Evolutionary conservation across 2,797 vertebrate genomes (phyloP), one percentile per base, ranked within the genome.

Genomic region (Neomorphus geoffroyi): DNA sequence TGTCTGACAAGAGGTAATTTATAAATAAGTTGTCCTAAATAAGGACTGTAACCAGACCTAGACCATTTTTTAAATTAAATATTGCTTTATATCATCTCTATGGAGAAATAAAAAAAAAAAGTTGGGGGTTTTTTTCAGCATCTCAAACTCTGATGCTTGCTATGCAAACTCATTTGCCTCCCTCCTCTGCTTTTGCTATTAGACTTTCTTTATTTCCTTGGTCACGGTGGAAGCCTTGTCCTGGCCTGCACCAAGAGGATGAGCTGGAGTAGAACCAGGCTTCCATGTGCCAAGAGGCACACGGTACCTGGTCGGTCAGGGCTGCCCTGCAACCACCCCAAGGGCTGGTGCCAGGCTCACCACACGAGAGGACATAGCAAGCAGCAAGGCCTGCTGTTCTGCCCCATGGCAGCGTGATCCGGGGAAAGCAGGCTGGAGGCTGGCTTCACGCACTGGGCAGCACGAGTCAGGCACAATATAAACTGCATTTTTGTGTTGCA

Each of bases 401-500:
- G 60, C 48, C 74, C 79, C 0, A 0, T 18, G 11, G 64, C 91
- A 85, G 43, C 11, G 3, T 0, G 0, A 12, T 39, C 37, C 2
- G 3, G 46, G 64, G 48, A 70, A 51, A 80, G 39, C 61, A 46
- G 82, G 67, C 79, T 62, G 75, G 54, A 57, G 58, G 45, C 78
- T 62, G 88, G 41, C 82, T 58, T 62, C 60, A 8, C 2, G 6
- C 80, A 21, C 57, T 21, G 56, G 65, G 65, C 71, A 48, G 45
- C 1, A 0, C 11, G 19, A 79, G 61, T 33, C 65, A 23, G 85
- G 61, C 70, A 45, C 54, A 23, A 58, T 72, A 45, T 32, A 18
- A 80, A 32, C 43, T 17, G 13, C 3, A 2, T 61, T 88, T 88
- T 10, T 21, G 50, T 27, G 48, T 7, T 41, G 48, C 4, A 21